Evolutionary conservation across 2,113 vertebrate genomes (phyloP).

Genomic region (Thinocorus orbignyianus): DNA sequence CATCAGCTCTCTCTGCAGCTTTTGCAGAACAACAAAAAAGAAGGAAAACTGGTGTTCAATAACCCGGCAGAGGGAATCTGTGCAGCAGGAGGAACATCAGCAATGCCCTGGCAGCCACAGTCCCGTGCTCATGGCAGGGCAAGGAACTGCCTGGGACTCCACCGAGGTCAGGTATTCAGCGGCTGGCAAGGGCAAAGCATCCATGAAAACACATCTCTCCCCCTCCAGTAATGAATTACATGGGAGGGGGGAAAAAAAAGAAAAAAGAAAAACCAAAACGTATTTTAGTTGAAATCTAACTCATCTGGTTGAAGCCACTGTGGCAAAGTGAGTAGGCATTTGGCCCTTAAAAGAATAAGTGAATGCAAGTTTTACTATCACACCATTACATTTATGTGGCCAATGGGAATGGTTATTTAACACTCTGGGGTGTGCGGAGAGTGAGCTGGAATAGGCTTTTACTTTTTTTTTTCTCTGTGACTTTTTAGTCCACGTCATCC

Average conservation of each 20-base stretch:
- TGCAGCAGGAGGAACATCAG: background rate
- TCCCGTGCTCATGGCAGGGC: background rate
- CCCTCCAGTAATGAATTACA: background rate
- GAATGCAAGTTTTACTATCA: background rate
- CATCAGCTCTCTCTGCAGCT: background rate
- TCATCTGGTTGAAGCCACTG: background rate
- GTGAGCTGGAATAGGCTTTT: background rate
- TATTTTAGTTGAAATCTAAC: background rate
- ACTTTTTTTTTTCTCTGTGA: background rate
- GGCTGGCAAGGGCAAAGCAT: background rate
- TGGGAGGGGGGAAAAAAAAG: background rate
- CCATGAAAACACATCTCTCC: background rate
- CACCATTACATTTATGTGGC: background rate
- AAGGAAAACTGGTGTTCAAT: background rate
- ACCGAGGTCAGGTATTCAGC: rapidly evolving
- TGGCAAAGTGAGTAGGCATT: background rate
- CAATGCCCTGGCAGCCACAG: background rate
- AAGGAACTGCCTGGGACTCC: background rate
- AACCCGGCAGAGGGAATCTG: background rate
- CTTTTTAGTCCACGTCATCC: background rate
- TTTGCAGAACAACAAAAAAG: background rate
- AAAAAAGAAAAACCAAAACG: background rate
- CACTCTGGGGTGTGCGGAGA: background rate
- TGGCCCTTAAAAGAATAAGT: background rate
- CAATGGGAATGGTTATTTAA: conserved; percentile 26